Evolutionary conservation across 1,140 invertebrate species (phyloP), one percentile per base, ranked within the genome.

Genomic region (Drosophila jambulina): DNA sequence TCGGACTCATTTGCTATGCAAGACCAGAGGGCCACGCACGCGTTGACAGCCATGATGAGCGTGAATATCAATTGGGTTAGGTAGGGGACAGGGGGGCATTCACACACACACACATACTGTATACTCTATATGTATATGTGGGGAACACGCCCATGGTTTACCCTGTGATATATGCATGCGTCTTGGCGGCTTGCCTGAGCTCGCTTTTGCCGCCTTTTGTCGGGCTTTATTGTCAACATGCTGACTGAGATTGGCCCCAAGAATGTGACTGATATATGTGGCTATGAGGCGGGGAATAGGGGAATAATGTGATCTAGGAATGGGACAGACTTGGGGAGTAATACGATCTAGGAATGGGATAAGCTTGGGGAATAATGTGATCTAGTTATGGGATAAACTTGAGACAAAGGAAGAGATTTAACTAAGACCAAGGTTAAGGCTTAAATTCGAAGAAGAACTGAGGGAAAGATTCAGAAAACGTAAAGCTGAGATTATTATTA

Each of bases 1-100:
- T 10, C 17, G 42, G 48, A 29, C 83, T 90, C 78, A 90, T 90
- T 90, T 74, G 56, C 70, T 90, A 90, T 90, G 85, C 85, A 88
- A 59, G 77, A 75, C 75, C 65, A 71, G 65, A 65, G 70, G 62
- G 84, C 80, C 83, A 87, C 80, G 76, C 83, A 88, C 77, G 77
- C 78, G 77, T 80, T 80, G 78, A 79, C 84, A 80, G 71, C 38
- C 71, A 60, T 68, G 72, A 67, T 49, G 63, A 69, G 56, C 76
- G 64, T 72, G 79, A 77, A 87, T 82, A 72, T 82, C 80, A 87
- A 87, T 77, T 62, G 59, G 72, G 27, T 46, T 45, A 38, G 67
- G 15, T 46, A 40, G 25, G 36, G n/a, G n/a, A n/a, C 17, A 29
- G 32, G 27, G 12, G 32, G 56, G 56, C 17, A 29, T 4, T 0